A percentile compares a stretch with the other conserved stretches of the same genome.
These are phyloP conservation scores for Tragelaphus scriptus DNA, from an alignment of 2,113 vertebrate species.

Conservation along the genomic window DNA sequence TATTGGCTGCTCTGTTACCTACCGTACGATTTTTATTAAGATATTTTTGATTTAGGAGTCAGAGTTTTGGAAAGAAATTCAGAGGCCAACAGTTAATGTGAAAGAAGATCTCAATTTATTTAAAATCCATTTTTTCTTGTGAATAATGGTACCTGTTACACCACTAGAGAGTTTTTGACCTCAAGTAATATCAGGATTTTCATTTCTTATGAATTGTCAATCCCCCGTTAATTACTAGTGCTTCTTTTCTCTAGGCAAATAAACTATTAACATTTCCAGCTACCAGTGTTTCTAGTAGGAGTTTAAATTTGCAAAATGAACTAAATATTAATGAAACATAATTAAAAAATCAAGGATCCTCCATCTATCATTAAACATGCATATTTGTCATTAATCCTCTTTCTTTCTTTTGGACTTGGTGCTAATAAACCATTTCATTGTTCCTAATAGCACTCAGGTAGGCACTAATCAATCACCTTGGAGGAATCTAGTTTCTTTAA, in stretches of 20 bases:
- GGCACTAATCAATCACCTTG: not conserved
- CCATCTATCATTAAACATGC: not conserved
- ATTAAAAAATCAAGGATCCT: too few species aligned
- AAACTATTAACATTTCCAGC: not conserved
- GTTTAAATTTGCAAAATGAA: not conserved
- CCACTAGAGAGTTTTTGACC: not conserved
- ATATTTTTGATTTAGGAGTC: not conserved
- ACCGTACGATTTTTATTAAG: not conserved
- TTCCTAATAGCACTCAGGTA: not conserved
- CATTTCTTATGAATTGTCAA: not conserved
- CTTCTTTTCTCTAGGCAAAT: not conserved
- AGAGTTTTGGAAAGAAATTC: conserved; percentile 1
- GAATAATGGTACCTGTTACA: not conserved
- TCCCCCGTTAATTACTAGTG: not conserved
- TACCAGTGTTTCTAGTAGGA: not conserved
- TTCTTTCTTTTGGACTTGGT: not conserved
- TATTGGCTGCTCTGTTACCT: not conserved
- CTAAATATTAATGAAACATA: not conserved
- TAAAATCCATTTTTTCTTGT: not conserved
- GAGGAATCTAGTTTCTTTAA: not conserved
- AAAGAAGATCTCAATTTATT: not conserved
- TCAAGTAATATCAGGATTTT: not conserved
- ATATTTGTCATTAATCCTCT: not conserved
- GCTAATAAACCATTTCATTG: not conserved
- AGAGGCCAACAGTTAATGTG: not conserved